Conservation (phyloP, 2,888 invertebrate genomes). For the Campoplex capitator region DNA sequence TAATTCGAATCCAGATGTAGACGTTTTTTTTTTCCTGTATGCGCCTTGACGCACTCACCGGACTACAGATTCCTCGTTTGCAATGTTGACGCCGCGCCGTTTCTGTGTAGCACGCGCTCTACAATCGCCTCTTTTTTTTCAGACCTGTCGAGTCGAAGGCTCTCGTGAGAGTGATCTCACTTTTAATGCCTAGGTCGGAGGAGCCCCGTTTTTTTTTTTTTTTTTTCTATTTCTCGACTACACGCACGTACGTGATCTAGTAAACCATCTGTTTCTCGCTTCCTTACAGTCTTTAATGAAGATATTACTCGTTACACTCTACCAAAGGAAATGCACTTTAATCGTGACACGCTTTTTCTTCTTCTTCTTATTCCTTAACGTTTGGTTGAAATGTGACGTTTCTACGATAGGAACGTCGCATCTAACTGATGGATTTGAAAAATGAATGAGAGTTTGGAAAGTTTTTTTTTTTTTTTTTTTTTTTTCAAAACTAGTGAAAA, state of each 20-base stretch:
- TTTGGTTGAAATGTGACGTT: neutral
- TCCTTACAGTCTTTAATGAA: constrained; percentile 63
- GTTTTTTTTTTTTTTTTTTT: no score
- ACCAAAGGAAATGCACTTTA: constrained; percentile 1
- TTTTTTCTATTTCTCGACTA: neutral
- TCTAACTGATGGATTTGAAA: neutral
- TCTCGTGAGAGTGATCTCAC: constrained; percentile 57
- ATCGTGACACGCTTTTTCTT: neutral
- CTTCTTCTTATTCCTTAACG: neutral
- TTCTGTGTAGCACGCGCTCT: constrained; percentile 62
- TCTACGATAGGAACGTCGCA: neutral
- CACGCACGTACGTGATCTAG: constrained; percentile 24
- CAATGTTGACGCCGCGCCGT: constrained; percentile 10
- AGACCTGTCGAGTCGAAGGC: constrained; percentile 33
- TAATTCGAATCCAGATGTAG: constrained; percentile 68
- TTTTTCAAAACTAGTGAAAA: no score
- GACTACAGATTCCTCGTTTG: constrained; percentile 19
- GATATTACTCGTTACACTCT: constrained; percentile 45
- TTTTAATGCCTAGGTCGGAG: constrained; percentile 50
- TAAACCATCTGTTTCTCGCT: constrained; percentile 37
- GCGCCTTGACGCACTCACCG: constrained; percentile 46
- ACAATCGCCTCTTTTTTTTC: constrained; percentile 58
- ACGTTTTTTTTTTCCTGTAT: constrained; percentile 72
- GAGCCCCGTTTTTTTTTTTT: constrained; percentile 25
- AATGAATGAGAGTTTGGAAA: no score